Evolutionary conservation across 2,113 vertebrate genomes (phyloP).

Genomic region (Pogonocichla stellata): DNA sequence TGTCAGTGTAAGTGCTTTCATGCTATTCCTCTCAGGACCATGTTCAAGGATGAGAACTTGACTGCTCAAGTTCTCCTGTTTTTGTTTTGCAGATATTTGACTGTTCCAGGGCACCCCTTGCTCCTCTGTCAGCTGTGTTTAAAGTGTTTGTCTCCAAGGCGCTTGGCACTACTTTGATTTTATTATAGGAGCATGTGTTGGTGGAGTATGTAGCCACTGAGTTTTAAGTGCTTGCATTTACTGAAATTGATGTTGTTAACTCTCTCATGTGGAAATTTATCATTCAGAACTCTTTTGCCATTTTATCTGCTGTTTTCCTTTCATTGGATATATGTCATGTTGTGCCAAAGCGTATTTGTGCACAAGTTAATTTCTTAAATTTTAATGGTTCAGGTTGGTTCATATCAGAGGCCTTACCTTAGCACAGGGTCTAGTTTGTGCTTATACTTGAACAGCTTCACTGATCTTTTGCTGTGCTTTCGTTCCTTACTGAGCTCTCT

Average conservation of each 20-base stretch:
- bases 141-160: neutral
- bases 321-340: neutral
- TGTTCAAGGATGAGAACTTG: neutral
- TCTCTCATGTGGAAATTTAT: neutral
- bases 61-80: constrained; percentile 41
- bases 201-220: neutral
- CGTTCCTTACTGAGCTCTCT: constrained; percentile 32
- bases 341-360: neutral
- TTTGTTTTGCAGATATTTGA: constrained; percentile 41
- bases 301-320: neutral
- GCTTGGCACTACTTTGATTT: neutral
- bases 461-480: constrained; percentile 11
- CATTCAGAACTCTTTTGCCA: neutral
- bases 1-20: constrained; percentile 90
- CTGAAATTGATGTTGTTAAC: neutral
- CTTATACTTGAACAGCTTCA: neutral
- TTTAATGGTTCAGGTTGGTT: neutral
- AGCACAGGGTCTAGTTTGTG: neutral
- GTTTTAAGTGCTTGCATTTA: neutral
- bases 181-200: neutral
- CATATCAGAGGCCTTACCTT: constrained; percentile 23
- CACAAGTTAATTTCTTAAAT: neutral
- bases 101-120: neutral
- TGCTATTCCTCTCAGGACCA: neutral
- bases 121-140: neutral